Percentiles rank a stretch among this genome's conserved stretches.
phyloP scores from a whole-genome alignment of 1,140 invertebrate genomes.

The Drosophila trapezifrons region DNA sequence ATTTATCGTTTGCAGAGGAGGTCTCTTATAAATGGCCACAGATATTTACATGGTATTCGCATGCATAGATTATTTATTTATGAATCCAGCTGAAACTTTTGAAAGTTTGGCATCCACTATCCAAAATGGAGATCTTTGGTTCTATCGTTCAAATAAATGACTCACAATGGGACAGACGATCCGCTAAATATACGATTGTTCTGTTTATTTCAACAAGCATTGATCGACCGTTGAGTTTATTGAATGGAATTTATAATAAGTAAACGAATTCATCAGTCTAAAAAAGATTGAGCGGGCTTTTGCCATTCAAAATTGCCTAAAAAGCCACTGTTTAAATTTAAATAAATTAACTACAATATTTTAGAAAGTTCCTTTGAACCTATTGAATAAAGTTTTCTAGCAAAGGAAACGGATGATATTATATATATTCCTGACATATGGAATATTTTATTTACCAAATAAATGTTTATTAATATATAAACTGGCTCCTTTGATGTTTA shows the following conservation, averaged over 20 bases:
- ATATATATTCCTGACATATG: background rate
- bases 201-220: conserved; percentile 5
- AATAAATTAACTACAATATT: background rate
- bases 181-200: conserved; percentile 32
- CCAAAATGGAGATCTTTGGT: conserved; percentile 2
- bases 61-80: conserved; percentile 34
- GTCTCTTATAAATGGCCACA: background rate
- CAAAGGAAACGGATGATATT: background rate
- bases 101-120: conserved; percentile 23
- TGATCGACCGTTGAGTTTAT: conserved; percentile 2
- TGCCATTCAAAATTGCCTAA: background rate
- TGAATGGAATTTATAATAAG: background rate
- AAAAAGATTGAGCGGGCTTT: background rate
- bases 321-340: background rate
- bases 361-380: conserved; percentile 12
- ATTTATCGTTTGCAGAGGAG: conserved; percentile 3
- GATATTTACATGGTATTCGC: conserved; percentile 61
- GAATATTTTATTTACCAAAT: background rate
- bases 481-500: background rate
- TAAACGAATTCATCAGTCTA: too few species aligned
- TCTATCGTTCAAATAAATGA: conserved; percentile 8
- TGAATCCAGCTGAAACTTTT: conserved; percentile 51
- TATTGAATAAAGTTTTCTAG: background rate
- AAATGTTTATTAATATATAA: background rate
- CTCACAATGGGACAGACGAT: background rate